Evolutionary conservation across 2,113 vertebrate species (phyloP).

Genomic region (Nesoenas mayeri): DNA sequence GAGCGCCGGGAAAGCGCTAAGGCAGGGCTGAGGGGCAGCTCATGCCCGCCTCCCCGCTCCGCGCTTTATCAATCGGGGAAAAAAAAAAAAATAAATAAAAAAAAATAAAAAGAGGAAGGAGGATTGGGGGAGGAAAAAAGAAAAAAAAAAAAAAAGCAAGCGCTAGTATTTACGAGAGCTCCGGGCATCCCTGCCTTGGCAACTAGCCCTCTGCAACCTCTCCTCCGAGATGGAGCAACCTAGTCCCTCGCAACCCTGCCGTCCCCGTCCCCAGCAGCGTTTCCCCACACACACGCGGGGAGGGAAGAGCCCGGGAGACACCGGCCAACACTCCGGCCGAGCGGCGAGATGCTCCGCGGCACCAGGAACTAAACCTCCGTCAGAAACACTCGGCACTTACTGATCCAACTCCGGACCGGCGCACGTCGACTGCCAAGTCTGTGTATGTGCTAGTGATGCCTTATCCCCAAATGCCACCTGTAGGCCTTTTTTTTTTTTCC

Average conservation of each 20-base stretch:
- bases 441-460: accelerated
- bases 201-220: background rate
- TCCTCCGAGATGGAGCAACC: background rate
- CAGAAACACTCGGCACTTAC: background rate
- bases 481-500: background rate
- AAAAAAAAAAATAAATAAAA: background rate
- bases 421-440: background rate
- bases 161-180: background rate
- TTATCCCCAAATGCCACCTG: conserved; percentile 25
- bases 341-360: background rate
- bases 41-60: background rate
- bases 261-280: background rate
- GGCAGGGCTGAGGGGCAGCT: background rate
- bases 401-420: background rate
- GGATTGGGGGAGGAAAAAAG: no score
- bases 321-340: background rate
- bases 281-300: no score
- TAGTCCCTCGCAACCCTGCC: background rate
- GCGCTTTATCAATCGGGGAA: background rate
- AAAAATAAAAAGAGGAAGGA: no score
- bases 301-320: background rate
- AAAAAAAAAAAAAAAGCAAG: no score
- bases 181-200: background rate
- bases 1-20: background rate
- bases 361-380: background rate